Base-by-base conservation (phyloP, 2,113 vertebrate genomes). In the Octodon degus region DNA sequence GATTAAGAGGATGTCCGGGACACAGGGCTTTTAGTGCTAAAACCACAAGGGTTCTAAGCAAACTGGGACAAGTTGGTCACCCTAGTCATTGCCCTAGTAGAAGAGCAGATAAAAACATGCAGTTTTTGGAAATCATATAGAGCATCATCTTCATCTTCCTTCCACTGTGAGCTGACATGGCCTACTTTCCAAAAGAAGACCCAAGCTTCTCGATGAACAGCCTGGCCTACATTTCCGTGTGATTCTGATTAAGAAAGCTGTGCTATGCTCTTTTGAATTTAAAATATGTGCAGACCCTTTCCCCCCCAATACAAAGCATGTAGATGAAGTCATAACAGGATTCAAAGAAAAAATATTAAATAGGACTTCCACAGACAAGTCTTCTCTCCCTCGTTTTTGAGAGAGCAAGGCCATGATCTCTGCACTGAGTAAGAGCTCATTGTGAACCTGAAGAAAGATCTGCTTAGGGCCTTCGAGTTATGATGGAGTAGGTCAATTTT, bases 401-500 rank as follows among this genome's bases (percentile, higher is more conserved):
- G 72, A 83, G 2, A 93, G 55, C 37, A 32, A 62, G 95, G 62
- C 85, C 89, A 34, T 20, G 85, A 65, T 68, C 67, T 58, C 34
- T 47, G 62, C 70, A 55, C 58, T 95, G 89, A 60, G 63, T 58
- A 58, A 94, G 91, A 94, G 92, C 76, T 96, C 88, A 62, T 7
- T 82, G 47, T 65, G 24, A 96, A 82, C 80, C 95, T 83, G 25
- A 76, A 80, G 94, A 95, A 89, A 94, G 89, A 91, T 79, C 86
- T 32, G n/a, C 89, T 72, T 34, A 37, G 92, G 92, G 79, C 82
- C 84, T 90, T 77, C 50, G 63, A 96, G 92, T 96, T 91, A 93
- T 97, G 95, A 95, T 96, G 93, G 86, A 97, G 87, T 87, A 91
- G 96, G 95, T 96, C 96, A 95, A 92, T 95, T 97, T 94, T 94